A percentile compares a stretch with the other conserved stretches of the same genome.
These are phyloP conservation scores for Entomobrya multifasciata DNA, from an alignment of 2,888 invertebrate species.

Conservation along the genomic window DNA sequence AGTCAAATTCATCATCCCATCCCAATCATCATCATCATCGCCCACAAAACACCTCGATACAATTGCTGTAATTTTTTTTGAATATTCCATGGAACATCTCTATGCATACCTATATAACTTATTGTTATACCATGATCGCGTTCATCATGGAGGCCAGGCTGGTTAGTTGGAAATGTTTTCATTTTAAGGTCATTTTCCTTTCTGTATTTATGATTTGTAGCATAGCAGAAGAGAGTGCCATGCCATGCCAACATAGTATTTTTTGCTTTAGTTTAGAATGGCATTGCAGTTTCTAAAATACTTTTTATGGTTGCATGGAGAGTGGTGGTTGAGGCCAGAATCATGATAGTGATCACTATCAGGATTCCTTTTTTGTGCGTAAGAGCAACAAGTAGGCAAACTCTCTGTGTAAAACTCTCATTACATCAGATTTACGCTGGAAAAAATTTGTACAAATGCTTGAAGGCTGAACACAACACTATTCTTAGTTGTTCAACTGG, in stretches of 20 bases:
- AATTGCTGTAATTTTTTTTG: no score
- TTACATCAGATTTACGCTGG: no score
- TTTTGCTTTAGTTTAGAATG: neutral
- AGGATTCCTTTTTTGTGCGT: no score
- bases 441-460: no score
- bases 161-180: slow-evolving; percentile 33
- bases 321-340: neutral
- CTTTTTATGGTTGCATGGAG: neutral
- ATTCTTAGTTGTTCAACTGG: neutral
- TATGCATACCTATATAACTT: no score
- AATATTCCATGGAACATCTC: slow-evolving; percentile 14
- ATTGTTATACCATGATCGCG: slow-evolving; percentile 6
- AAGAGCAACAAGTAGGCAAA: no score
- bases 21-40: no score
- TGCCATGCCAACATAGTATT: no score
- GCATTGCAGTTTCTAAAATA: slow-evolving; percentile 6
- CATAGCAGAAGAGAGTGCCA: neutral
- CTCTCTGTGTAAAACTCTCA: no score
- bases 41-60: no score
- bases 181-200: slow-evolving; percentile 64
- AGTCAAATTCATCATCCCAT: no score
- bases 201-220: slow-evolving; percentile 17
- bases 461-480: slow-evolving; percentile 40
- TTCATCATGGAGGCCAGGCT: neutral
- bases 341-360: slow-evolving; percentile 25